A percentile compares a stretch with the other conserved stretches of the same genome.
Conservation (phyloP, 2,113 vertebrate species). For the Pleuronectes platessa region DNA sequence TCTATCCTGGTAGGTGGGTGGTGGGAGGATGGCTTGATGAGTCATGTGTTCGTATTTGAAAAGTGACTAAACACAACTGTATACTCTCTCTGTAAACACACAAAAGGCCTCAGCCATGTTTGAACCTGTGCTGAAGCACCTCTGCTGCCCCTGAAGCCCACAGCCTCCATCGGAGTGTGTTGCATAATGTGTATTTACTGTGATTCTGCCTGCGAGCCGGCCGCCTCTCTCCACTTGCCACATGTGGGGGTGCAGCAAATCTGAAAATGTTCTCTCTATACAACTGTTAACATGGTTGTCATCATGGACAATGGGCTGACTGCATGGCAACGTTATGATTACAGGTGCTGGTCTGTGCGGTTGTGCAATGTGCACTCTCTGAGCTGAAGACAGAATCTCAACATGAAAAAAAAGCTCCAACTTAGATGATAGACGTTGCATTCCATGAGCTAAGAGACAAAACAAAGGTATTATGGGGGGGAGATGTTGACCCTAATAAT, state of each 20-base stretch:
- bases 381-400: conserved; percentile 3
- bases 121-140: not conserved
- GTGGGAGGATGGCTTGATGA: too few species aligned
- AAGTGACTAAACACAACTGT: not conserved
- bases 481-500: conserved; percentile 49
- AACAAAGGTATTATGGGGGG: conserved; percentile 49
- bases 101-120: conserved; percentile 13
- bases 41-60: not conserved
- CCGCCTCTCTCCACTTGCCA: conserved; percentile 35
- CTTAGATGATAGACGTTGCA: conserved; percentile 17
- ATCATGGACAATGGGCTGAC: conserved; percentile 48
- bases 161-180: conserved; percentile 3
- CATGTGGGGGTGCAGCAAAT: conserved; percentile 65
- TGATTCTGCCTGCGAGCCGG: conserved; percentile 43
- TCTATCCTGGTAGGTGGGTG: too few species aligned
- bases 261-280: conserved; percentile 42
- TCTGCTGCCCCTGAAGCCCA: conserved; percentile 17
- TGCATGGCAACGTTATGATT: conserved; percentile 50
- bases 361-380: not conserved
- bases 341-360: conserved; percentile 41
- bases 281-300: conserved; percentile 66
- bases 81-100: conserved; percentile 20
- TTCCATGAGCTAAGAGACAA: conserved; percentile 17
- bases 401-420: not conserved
- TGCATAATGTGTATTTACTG: conserved; percentile 36